Base-by-base conservation (phyloP, 2,113 vertebrate species). In the Sigmodon hispidus region DNA sequence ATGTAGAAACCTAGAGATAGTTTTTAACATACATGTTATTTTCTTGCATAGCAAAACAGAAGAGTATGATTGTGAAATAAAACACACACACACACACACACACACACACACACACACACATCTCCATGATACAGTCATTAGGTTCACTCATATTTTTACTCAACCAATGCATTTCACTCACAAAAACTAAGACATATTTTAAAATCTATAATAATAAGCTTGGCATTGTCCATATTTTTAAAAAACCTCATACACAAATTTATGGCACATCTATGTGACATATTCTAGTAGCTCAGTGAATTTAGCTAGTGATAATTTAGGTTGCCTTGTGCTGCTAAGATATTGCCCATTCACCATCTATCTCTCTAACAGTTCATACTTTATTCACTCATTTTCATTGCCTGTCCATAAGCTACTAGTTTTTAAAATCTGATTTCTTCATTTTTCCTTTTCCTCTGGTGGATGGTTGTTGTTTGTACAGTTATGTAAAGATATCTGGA, bases 321-420 rank as follows among this genome's bases (percentile, higher is more conserved):
- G 36, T 79, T 70, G 59, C 36, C 69, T 19, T 31, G 7, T 91
- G 17, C 76, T 93, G 76, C 84, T 24, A 24, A 69, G n/a, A 89
- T 57, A 65, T n/a, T 72, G 8, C 79, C 94, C 79, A 80, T 93
- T 93, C 92, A 48, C 31, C 48, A 91, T 80, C 5, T 69, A 92
- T 36, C 84, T 90, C 81, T 16, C 65, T 19, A 73, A 88, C 48
- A 65, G 9, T 45, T 29, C 24, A 17, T 48, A 15, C 4, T 72
- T 77, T 87, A 77, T 87, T 83, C 31, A 96, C 87, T 96, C 21
- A 80, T 26, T 92, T 1, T 1, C 52, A 72, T 24, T 50, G 19
- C 90, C 17, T 87, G 34, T 17, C 7, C 36, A 76, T 26, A n/a
- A n/a, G n/a, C n/a, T n/a, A n/a, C n/a, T n/a, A n/a, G n/a, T n/a